Conservation (phyloP, 37 sponge, comb jelly and placozoan genomes). For the Spongilla lacustris region DNA sequence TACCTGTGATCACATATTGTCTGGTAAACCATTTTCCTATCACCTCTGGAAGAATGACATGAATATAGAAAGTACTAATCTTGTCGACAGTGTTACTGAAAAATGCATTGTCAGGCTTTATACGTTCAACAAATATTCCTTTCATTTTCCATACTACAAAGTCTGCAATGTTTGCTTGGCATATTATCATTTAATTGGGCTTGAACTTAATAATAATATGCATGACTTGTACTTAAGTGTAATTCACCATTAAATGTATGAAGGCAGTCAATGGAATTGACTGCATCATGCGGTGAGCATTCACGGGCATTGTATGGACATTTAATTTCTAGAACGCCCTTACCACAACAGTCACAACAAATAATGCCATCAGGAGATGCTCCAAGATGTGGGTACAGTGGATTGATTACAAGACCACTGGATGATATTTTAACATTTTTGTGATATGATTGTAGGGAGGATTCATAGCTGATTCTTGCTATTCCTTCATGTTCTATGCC, state of each 20-base stretch:
- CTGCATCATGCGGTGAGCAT: too few relatives aligned
- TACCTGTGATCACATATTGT: too few relatives aligned
- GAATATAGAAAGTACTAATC: background rate
- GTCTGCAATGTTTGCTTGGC: background rate
- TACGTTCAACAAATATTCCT: conserved; percentile 8
- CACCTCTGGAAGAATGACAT: too few relatives aligned
- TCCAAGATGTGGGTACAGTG: conserved; percentile 13
- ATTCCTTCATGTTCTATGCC: too few relatives aligned
- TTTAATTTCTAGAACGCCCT: conserved; percentile 32
- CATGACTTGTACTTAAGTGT: background rate
- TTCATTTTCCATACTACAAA: conserved; percentile 16
- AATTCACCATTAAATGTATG: background rate
- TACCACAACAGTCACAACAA: conserved; percentile 46
- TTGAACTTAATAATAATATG: conserved; percentile 15
- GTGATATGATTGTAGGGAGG: too few relatives aligned
- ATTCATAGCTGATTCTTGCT: too few relatives aligned
- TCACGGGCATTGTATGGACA: too few relatives aligned
- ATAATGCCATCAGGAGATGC: conserved; percentile 54
- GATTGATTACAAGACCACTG: conserved; percentile 9
- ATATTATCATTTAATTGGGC: background rate
- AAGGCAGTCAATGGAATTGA: conserved; percentile 3
- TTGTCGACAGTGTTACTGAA: conserved; percentile 9
- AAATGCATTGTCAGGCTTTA: conserved; percentile 10
- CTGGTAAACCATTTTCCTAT: too few relatives aligned
- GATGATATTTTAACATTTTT: too few relatives aligned